Base-by-base conservation (phyloP, 53 echinoderm and acorn worm species). In the Pentamera pediparva region DNA sequence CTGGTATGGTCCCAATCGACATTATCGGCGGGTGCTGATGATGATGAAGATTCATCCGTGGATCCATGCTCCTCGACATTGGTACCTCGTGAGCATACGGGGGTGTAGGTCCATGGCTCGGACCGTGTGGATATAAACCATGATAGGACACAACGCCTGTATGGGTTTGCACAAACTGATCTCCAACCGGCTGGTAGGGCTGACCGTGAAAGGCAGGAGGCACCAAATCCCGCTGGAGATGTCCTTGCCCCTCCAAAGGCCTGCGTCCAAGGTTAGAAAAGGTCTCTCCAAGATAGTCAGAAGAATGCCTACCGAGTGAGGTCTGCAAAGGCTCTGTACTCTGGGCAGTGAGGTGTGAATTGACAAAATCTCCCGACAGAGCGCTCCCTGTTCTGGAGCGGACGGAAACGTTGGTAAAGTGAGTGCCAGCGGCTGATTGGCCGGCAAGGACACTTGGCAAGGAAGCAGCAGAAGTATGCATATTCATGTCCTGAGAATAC, bases 11-110 rank as follows among this genome's bases (percentile, higher is more conserved):
- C 0, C 47, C 67, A 30, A 67, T 18, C 15, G 67, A 67, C 67
- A 67, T 67, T 15, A 67, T 67, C 9, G 67, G 67, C 18, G 67
- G 38, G 7, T 41, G 67, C 9, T 67, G 39, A n/a, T n/a, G n/a
- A n/a, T n/a, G n/a, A n/a, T n/a, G n/a, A n/a, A n/a, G n/a, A n/a
- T n/a, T n/a, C n/a, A n/a, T n/a, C n/a, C n/a, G n/a, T n/a, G n/a
- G n/a, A n/a, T n/a, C n/a, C n/a, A n/a, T n/a, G n/a, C n/a, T n/a
- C n/a, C 45, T 40, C 40, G 40, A 25, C 15, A 13, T 47, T 45
- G 43, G 40, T 28, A 22, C 28, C 30, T 26, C 45, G 39, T 24
- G 21, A 11, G 47, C 41, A 17, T 57, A 57, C 13, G 58, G 7
- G 1, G 29, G 29, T 29, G 28, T 29, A 4, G 58, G 29, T 8